These are phyloP conservation scores for Smittia sp. DNA, from an alignment of 2,888 invertebrate genomes.

Conservation along the genomic window DNA sequence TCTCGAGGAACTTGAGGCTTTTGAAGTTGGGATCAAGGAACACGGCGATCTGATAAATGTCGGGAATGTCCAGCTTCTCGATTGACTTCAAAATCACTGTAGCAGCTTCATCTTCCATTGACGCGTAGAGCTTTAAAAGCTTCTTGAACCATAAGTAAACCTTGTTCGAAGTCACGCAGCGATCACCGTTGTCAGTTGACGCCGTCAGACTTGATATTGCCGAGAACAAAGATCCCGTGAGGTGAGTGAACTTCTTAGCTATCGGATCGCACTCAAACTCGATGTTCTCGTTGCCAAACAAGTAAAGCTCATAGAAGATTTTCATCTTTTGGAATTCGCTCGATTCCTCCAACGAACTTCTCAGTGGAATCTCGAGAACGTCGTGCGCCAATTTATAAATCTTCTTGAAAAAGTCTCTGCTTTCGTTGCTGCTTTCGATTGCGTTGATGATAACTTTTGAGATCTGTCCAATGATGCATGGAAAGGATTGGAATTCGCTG, in stretches of 20 bases:
- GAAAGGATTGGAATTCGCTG: slow-evolving; percentile 7
- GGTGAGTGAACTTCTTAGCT: background rate
- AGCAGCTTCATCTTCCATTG: background rate
- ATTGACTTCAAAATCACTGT: background rate
- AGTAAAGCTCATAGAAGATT: slow-evolving; percentile 9
- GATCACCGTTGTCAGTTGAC: background rate
- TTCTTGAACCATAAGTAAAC: slow-evolving; percentile 43
- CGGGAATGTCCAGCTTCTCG: slow-evolving; percentile 30
- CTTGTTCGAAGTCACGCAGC: slow-evolving; percentile 39
- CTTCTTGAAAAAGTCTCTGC: slow-evolving; percentile 26
- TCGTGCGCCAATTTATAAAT: slow-evolving; percentile 18
- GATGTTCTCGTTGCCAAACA: background rate
- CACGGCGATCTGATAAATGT: slow-evolving; percentile 42
- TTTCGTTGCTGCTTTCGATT: slow-evolving; percentile 13
- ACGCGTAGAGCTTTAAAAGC: slow-evolving; percentile 41
- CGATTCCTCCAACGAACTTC: slow-evolving; percentile 6
- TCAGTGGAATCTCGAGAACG: background rate
- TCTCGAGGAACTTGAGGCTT: slow-evolving; percentile 42
- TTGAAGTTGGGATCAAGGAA: slow-evolving; percentile 43
- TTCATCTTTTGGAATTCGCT: slow-evolving; percentile 18
- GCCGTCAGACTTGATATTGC: slow-evolving; percentile 27
- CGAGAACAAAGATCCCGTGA: slow-evolving; percentile 18
- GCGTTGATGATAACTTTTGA: slow-evolving; percentile 2
- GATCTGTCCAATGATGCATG: slow-evolving; percentile 26
- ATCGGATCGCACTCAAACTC: background rate